Conservation (phyloP, 2,113 vertebrate genomes). For the Zosterops japonicus region DNA sequence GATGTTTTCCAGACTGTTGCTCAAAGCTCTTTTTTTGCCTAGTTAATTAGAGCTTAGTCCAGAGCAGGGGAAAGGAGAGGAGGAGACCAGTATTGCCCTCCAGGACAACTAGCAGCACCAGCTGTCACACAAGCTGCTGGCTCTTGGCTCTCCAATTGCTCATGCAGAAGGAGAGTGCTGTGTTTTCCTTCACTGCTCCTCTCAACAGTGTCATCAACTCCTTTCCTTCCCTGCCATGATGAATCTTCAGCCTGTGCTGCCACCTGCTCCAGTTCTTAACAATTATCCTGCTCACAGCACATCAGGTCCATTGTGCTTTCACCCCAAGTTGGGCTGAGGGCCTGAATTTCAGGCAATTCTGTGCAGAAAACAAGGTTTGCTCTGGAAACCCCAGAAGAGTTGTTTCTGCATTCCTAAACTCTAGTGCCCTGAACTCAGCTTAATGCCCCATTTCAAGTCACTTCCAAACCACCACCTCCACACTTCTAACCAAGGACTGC, state of each 20-base stretch:
- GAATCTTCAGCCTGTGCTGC: not conserved
- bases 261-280: not conserved
- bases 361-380: not conserved
- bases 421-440: not conserved
- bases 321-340: not conserved
- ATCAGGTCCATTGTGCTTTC: not conserved
- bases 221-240: not conserved
- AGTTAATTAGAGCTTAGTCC: conserved; percentile 13
- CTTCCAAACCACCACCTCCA: not conserved
- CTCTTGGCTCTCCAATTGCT: not conserved
- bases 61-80: not conserved
- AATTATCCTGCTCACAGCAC: not conserved
- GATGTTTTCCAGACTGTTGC: conserved; percentile 16
- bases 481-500: not conserved
- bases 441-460: not conserved
- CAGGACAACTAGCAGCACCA: conserved; percentile 44
- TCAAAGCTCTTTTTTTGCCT: conserved; percentile 4
- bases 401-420: not conserved
- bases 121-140: conserved; percentile 59
- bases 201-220: not conserved
- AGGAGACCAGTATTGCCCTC: not conserved
- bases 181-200: not conserved
- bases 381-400: not conserved
- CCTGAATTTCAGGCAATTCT: not conserved
- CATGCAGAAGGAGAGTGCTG: not conserved